Conservation (phyloP, 2,888 invertebrate species). For the Drosophila anceps region DNA sequence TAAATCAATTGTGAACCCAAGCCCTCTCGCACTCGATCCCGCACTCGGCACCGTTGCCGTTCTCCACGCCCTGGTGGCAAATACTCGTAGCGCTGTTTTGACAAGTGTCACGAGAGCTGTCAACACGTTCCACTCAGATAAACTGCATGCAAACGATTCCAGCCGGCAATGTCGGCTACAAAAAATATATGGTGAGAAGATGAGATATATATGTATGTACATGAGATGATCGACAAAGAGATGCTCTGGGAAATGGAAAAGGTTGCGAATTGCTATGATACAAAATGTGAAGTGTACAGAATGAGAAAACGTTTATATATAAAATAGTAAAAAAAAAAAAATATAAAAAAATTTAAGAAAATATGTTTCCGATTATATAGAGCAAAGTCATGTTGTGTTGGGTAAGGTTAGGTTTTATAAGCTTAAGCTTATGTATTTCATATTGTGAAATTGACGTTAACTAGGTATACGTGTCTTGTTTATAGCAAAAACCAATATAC, state of each 20-base stretch:
- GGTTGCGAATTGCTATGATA: background rate
- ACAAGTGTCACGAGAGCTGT: slow-evolving; percentile 77
- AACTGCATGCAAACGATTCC: slow-evolving; percentile 37
- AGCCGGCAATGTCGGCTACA: slow-evolving; percentile 1
- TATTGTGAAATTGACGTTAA: background rate
- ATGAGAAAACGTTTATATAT: background rate
- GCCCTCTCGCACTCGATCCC: background rate
- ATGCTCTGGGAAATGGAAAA: slow-evolving; percentile 26
- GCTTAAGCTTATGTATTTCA: background rate
- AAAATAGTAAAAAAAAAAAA: background rate
- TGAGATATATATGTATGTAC: background rate
- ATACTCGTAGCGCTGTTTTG: slow-evolving; percentile 63
- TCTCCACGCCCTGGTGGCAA: slow-evolving; percentile 47
- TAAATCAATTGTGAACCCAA: slow-evolving; percentile 53
- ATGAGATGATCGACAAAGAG: slow-evolving; percentile 13
- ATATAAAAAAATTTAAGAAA: background rate
- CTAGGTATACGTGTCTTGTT: background rate
- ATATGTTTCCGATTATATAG: background rate
- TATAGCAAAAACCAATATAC: background rate
- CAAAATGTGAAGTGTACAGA: background rate
- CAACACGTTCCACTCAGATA: slow-evolving; percentile 59
- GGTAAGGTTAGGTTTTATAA: background rate
- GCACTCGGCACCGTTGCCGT: background rate
- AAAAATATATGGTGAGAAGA: slow-evolving; percentile 4
- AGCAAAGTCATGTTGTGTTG: background rate